Conservation (phyloP, 1,140 invertebrate genomes). For the Heliconius congener region DNA sequence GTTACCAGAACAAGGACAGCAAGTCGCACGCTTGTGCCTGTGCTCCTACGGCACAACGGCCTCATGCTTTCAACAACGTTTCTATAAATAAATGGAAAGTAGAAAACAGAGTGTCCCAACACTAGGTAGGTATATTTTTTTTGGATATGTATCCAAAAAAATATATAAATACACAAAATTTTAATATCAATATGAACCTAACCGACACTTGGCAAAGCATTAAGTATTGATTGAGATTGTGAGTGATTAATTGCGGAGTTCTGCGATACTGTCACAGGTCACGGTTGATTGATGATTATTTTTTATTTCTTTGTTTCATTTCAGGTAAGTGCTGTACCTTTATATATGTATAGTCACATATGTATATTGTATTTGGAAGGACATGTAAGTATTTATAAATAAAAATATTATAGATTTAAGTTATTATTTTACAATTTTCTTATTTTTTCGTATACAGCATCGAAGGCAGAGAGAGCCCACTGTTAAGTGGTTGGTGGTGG, state of each 20-base stretch:
- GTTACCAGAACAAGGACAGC: neutral
- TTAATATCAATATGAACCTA: conserved; percentile 11
- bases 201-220: conserved; percentile 5
- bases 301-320: conserved; percentile 18
- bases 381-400: neutral
- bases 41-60: too few relatives aligned
- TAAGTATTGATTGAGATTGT: conserved; percentile 9
- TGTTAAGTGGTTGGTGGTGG: too few relatives aligned
- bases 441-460: too few relatives aligned
- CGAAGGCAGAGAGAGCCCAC: too few relatives aligned
- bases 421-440: too few relatives aligned
- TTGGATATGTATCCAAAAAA: too few relatives aligned
- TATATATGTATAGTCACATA: neutral
- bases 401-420: too few relatives aligned
- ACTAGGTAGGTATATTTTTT: too few relatives aligned
- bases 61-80: too few relatives aligned
- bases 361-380: neutral
- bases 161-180: neutral
- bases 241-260: conserved; percentile 20
- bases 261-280: conserved; percentile 20
- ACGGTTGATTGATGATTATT: conserved; percentile 28
- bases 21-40: neutral
- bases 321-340: conserved; percentile 29
- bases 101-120: too few relatives aligned
- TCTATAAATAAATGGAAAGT: too few relatives aligned